Base-by-base conservation (phyloP, 2,797 vertebrate species). In the Gadopsis marmoratus region DNA sequence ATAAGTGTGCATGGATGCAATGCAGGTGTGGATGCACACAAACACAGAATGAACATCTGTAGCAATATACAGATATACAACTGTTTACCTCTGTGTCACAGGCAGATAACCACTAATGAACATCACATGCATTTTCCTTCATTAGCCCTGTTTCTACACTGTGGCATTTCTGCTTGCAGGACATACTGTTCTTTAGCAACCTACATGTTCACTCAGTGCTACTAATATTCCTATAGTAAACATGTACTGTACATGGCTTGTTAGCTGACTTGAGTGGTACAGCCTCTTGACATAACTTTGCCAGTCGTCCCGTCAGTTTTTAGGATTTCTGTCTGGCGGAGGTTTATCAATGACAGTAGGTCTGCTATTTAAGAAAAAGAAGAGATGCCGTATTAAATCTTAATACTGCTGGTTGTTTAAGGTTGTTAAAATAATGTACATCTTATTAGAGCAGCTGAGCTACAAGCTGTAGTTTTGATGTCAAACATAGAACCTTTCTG, bases 1-100 rank as follows among this genome's bases (percentile, higher is more conserved):
- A 76, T 60, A 86, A 76, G 79, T 74, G 84, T 53, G 62, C 67
- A 80, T 78, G 66, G 26, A 58, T 54, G 84, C 63, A 59, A 37
- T 74, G 64, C 33, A 61, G 11, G 43, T 54, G 79, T 75, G 64
- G 16, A 16, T 16, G 8, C 43, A 48, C 43, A 23, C 48, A 53
- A 61, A 53, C 23, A 55, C 59, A 58, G n/a, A 63, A 23, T 55
- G 66, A 75, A 58, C 71, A 82, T 89, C 35, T 78, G 70, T 70
- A 73, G 59, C 58, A 45, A 78, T 53, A 53, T 43, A 48, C 33
- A 76, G 53, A 58, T 61, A 39, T 29, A 43, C 63, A 83, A 68
- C 70, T 72, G 51, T 59, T 50, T 67, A 55, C 51, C 35, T 67
- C 48, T 64, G 16, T 47, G 54, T 67, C 55, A 72, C 31, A 55